Conservation (phyloP, 2,113 vertebrate species). For the Sturnira hondurensis region DNA sequence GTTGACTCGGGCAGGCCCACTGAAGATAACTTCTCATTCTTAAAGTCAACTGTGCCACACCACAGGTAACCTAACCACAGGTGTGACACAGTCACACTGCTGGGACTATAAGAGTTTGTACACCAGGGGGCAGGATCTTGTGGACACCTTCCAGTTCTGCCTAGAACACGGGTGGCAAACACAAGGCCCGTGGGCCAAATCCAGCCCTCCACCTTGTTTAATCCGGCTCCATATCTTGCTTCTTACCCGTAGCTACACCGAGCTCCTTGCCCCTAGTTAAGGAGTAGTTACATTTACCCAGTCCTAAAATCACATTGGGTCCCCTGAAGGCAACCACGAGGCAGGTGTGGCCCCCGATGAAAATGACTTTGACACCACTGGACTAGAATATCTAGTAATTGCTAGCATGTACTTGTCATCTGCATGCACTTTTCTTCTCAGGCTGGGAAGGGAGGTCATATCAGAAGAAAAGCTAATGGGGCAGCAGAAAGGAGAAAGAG, state of each 20-base stretch:
- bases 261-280: no score
- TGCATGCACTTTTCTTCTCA: neutral
- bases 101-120: neutral
- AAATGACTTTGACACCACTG: no score
- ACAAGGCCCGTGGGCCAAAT: no score
- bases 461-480: neutral
- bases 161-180: neutral
- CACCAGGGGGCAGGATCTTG: accelerated
- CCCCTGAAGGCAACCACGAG: no score
- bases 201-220: no score
- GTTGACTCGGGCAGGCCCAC: neutral
- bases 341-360: no score
- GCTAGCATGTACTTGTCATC: neutral
- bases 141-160: neutral
- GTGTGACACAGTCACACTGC: neutral
- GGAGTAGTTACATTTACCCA: no score
- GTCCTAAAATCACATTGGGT: no score
- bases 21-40: neutral
- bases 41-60: neutral
- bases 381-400: neutral
- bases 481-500: neutral
- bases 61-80: neutral
- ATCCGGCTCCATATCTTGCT: no score
- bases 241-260: no score
- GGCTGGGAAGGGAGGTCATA: neutral